These are phyloP conservation scores for Phainopepla nitens DNA, from an alignment of 2,113 vertebrate species.

Conservation along the genomic window DNA sequence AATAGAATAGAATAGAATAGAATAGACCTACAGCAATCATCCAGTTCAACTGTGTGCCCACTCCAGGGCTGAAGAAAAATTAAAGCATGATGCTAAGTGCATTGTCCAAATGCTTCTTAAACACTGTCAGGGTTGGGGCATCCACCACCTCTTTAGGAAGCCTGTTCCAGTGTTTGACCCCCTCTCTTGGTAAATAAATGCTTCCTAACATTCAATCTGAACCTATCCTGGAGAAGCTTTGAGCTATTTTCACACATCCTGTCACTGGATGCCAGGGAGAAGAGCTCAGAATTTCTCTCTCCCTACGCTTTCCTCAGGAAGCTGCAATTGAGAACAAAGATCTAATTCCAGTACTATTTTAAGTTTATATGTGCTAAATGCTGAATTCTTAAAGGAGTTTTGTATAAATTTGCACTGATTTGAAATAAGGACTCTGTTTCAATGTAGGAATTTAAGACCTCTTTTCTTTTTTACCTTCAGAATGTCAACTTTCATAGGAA, in stretches of 20 bases:
- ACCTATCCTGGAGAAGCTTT: accelerated
- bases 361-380: neutral
- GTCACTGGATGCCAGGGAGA: neutral
- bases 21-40: accelerated
- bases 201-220: neutral
- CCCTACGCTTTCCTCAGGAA: neutral
- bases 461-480: neutral
- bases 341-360: neutral
- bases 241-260: accelerated
- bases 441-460: neutral
- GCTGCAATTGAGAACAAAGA: neutral
- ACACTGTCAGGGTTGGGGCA: neutral
- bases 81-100: neutral
- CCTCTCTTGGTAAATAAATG: neutral
- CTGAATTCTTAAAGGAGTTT: neutral
- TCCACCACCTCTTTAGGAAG: neutral
- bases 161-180: neutral
- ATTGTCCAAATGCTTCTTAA: neutral
- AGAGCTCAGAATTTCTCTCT: neutral
- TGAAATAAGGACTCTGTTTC: neutral
- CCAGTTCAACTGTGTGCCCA: neutral
- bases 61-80: neutral
- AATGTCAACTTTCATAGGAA: neutral
- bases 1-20: neutral
- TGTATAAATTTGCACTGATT: neutral